phyloP scores from a whole-genome alignment of 2,113 vertebrate genomes.

The Tupaia chinensis region DNA sequence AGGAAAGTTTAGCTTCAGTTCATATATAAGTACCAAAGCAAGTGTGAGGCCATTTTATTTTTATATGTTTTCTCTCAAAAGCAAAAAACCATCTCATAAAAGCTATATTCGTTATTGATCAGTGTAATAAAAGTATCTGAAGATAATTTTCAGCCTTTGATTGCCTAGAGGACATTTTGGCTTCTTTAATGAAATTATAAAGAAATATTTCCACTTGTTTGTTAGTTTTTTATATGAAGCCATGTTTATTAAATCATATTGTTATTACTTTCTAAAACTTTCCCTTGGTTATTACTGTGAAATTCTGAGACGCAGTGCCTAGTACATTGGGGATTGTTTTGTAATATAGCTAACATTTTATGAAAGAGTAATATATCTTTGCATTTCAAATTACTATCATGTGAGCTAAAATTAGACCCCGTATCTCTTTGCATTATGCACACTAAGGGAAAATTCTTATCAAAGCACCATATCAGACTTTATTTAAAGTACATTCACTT shows the following conservation, averaged over 20 bases:
- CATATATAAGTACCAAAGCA: conserved; percentile 49
- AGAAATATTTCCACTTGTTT: conserved; percentile 50
- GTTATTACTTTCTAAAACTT: conserved; percentile 53
- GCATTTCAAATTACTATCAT: conserved; percentile 47
- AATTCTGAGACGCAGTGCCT: background rate
- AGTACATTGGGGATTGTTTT: conserved; percentile 31
- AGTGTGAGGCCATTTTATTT: conserved; percentile 32
- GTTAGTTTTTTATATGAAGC: conserved; percentile 59
- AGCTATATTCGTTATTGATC: conserved; percentile 61
- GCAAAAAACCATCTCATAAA: conserved; percentile 54
- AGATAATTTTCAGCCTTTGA: conserved; percentile 55
- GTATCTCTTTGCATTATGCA: background rate
- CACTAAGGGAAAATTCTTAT: conserved; percentile 54
- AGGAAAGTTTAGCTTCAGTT: background rate
- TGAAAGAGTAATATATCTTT: conserved; percentile 56
- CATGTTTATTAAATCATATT: conserved; percentile 70
- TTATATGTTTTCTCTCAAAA: conserved; percentile 57
- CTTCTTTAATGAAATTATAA: conserved; percentile 65
- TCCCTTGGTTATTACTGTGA: conserved; percentile 52
- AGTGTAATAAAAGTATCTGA: conserved; percentile 66
- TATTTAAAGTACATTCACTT: conserved; percentile 24
- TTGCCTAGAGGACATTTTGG: conserved; percentile 57
- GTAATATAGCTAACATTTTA: conserved; percentile 48
- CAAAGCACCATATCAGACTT: conserved; percentile 14
- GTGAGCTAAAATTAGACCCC: conserved; percentile 19